These are phyloP conservation scores for Acronicta psi DNA, from an alignment of 2,888 invertebrate genomes.

Conservation along the genomic window DNA sequence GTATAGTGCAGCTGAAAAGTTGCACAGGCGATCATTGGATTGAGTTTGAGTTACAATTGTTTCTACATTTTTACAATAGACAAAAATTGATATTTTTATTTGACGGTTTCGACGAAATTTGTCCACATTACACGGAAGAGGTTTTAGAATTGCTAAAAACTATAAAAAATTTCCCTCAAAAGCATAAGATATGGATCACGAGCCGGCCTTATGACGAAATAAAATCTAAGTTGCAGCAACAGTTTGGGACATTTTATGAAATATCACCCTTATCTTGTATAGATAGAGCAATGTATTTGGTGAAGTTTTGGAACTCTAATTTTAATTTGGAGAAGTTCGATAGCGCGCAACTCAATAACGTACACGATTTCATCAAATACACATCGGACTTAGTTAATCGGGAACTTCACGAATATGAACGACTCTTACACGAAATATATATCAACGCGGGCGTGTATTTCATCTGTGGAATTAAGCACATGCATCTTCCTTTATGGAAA, in stretches of 20 bases:
- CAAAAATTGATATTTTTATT: slow-evolving; percentile 37
- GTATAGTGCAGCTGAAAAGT: slow-evolving; percentile 7
- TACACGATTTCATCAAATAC: slow-evolving; percentile 11
- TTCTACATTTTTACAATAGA: slow-evolving; percentile 35
- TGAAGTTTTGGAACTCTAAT: slow-evolving; percentile 22
- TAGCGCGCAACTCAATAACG: slow-evolving; percentile 26
- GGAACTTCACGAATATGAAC: not conserved
- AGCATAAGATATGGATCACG: slow-evolving; percentile 42
- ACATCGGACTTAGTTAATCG: not conserved
- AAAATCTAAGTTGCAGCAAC: slow-evolving; percentile 18
- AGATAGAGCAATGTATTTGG: slow-evolving; percentile 32
- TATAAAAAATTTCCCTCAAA: slow-evolving; percentile 5
- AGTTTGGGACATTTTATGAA: slow-evolving; percentile 29
- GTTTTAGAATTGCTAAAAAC: slow-evolving; percentile 18
- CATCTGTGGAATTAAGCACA: not conserved
- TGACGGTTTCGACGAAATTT: slow-evolving; percentile 56
- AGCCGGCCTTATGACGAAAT: slow-evolving; percentile 45
- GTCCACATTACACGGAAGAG: slow-evolving; percentile 39
- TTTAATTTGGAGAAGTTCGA: slow-evolving; percentile 21
- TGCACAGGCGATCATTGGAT: slow-evolving; percentile 11
- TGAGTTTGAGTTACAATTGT: slow-evolving; percentile 31
- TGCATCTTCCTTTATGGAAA: slow-evolving; percentile 10
- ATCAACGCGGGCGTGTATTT: slow-evolving; percentile 2
- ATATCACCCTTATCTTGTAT: slow-evolving; percentile 17
- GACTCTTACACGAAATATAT: not conserved